Conservation (phyloP, 2,797 vertebrate species). For the Danionella dracula region DNA sequence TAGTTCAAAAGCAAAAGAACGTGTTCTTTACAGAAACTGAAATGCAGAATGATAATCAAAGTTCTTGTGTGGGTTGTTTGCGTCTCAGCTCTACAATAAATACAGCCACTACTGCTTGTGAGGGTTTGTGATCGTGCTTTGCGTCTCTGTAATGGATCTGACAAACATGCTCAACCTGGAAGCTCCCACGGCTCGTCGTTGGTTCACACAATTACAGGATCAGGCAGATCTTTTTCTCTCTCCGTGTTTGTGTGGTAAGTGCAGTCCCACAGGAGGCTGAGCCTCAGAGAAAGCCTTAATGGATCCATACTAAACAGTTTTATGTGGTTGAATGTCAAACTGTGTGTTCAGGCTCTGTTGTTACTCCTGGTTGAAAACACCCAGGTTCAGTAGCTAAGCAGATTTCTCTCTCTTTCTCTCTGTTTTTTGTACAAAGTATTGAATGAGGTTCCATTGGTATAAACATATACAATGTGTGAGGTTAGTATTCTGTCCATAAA, state of each 20-base stretch:
- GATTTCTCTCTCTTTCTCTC: constrained; percentile 27
- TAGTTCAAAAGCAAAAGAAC: neutral
- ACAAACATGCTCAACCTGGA: constrained; percentile 31
- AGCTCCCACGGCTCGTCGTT: constrained; percentile 20
- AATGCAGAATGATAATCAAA: constrained; percentile 4
- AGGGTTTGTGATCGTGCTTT: neutral
- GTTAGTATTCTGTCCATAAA: no score
- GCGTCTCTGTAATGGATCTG: constrained; percentile 17
- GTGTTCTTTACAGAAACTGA: neutral
- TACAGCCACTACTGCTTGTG: neutral
- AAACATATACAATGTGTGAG: no score
- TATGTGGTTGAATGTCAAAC: constrained; percentile 1
- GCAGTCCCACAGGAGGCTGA: neutral
- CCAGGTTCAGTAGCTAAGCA: constrained; percentile 40
- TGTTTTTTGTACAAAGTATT: no score
- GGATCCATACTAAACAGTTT: constrained; percentile 33
- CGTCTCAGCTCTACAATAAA: neutral
- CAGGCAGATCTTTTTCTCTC: constrained; percentile 33
- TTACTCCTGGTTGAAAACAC: constrained; percentile 49
- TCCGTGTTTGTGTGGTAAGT: constrained; percentile 14
- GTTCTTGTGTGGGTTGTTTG: neutral
- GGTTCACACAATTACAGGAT: constrained; percentile 35
- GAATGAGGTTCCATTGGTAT: no score
- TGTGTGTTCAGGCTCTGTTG: constrained; percentile 45
- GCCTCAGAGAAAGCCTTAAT: constrained; percentile 2